A percentile compares a stretch with the other conserved stretches of the same genome.
Conservation (phyloP, 1,140 invertebrate genomes). For the Pachyrhynchus sulphureomaculatus region DNA sequence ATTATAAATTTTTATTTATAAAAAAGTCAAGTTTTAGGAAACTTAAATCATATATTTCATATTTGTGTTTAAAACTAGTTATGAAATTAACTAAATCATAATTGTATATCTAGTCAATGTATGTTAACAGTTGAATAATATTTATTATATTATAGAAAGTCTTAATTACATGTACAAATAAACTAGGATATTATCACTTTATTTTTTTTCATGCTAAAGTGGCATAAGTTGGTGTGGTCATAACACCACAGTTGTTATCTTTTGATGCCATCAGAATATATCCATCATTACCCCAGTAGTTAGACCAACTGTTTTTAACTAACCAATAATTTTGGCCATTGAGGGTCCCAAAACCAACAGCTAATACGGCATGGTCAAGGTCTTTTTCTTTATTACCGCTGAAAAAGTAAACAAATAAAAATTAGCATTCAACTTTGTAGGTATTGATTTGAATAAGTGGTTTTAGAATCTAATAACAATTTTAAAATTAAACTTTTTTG, state of each 20-base stretch:
- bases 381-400: constrained; percentile 70
- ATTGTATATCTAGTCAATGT: too few species aligned
- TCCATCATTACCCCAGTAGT: constrained; percentile 92
- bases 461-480: too few species aligned
- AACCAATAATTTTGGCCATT: constrained; percentile 86
- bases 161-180: neutral
- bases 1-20: too few species aligned
- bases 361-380: constrained; percentile 90
- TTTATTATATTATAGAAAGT: neutral
- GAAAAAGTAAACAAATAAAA: constrained; percentile 43
- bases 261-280: constrained; percentile 87
- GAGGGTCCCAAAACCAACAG: constrained; percentile 88
- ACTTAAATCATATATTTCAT: too few species aligned
- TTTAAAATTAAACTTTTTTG: too few species aligned
- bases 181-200: neutral
- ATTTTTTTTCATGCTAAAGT: constrained; percentile 42
- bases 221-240: constrained; percentile 84
- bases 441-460: too few species aligned
- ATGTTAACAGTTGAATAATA: too few species aligned
- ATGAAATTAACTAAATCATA: too few species aligned
- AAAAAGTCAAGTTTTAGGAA: too few species aligned
- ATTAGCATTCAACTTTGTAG: too few species aligned
- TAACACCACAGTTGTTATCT: constrained; percentile 91
- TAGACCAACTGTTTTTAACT: constrained; percentile 94
- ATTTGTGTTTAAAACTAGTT: too few species aligned